Conservation (phyloP, 2,797 vertebrate species). For the Liparis tanakae region DNA sequence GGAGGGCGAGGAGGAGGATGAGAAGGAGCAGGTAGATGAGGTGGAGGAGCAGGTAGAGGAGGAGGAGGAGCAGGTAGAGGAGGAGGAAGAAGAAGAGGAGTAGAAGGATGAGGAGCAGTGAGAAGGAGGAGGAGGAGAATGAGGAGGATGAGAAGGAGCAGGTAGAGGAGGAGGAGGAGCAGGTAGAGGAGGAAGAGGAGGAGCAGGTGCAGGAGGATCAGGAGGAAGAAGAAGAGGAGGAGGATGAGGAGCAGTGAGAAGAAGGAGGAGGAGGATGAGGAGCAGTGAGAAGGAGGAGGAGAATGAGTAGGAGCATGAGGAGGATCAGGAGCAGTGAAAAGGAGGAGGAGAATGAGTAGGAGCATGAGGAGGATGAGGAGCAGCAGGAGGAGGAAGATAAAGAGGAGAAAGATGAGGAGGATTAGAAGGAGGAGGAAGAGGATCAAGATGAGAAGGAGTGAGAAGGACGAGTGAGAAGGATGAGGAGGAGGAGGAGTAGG, state of each 20-base stretch:
- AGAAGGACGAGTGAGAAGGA: constrained; percentile 47
- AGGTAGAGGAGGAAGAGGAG: constrained; percentile 53
- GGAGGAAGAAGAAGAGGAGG: too few species aligned
- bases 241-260: too few species aligned
- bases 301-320: too few species aligned
- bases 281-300: too few species aligned
- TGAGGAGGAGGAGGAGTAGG: constrained; percentile 46
- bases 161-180: constrained; percentile 19
- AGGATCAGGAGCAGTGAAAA: too few species aligned
- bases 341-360: too few species aligned
- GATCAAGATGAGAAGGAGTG: constrained; percentile 45
- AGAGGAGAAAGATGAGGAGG: too few species aligned
- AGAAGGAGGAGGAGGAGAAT: constrained; percentile 46
- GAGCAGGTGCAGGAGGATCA: constrained; percentile 17
- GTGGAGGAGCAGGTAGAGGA: constrained; percentile 28
- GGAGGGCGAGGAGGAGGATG: constrained; percentile 68
- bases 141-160: constrained; percentile 30
- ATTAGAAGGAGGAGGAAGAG: constrained; percentile 22
- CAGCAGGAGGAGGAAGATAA: too few species aligned
- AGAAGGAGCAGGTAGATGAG: constrained; percentile 54
- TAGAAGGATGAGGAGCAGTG: constrained; percentile 70
- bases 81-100: constrained; percentile 7
- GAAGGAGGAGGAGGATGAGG: too few species aligned
- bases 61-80: constrained; percentile 51
- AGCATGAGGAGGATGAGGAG: too few species aligned